Conservation (phyloP, 1,140 invertebrate species). For the Macrocentrus cingulum region DNA sequence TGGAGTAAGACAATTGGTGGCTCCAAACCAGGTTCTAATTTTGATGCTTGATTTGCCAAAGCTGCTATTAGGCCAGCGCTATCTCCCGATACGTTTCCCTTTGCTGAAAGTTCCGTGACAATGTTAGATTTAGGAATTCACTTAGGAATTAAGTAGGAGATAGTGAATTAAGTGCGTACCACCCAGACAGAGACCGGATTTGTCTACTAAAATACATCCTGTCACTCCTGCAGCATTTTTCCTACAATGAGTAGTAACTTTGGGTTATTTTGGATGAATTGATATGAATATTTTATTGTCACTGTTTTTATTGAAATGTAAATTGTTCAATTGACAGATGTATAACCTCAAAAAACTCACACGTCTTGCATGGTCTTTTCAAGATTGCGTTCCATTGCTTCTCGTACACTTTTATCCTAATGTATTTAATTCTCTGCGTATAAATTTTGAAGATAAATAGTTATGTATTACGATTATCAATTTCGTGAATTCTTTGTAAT, state of each 20-base stretch:
- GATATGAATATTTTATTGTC: background rate
- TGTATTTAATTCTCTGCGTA: too few relatives aligned
- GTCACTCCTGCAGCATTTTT: conserved; percentile 40
- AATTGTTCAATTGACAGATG: conserved; percentile 12
- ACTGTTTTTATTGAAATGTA: background rate
- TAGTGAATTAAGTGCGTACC: conserved; percentile 34
- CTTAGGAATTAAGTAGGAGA: background rate
- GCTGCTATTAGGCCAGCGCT: conserved; percentile 56
- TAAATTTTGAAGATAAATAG: too few relatives aligned
- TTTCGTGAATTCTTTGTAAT: too few relatives aligned
- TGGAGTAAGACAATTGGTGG: conserved; percentile 50
- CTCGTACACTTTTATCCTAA: background rate
- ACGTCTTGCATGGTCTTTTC: conserved; percentile 51
- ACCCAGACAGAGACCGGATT: conserved; percentile 54
- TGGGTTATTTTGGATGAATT: background rate
- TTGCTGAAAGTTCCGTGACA: too few relatives aligned
- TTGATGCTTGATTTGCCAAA: conserved; percentile 51
- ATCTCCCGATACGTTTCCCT: conserved; percentile 50
- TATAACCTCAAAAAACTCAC: conserved; percentile 42
- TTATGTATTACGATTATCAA: too few relatives aligned
- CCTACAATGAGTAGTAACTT: conserved; percentile 29
- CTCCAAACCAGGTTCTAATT: conserved; percentile 50
- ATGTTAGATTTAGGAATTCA: too few relatives aligned
- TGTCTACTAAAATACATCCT: conserved; percentile 53
- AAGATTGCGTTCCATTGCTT: conserved; percentile 51